phyloP scores from a whole-genome alignment of 2,888 invertebrate genomes.

The Hyalella azteca region DNA sequence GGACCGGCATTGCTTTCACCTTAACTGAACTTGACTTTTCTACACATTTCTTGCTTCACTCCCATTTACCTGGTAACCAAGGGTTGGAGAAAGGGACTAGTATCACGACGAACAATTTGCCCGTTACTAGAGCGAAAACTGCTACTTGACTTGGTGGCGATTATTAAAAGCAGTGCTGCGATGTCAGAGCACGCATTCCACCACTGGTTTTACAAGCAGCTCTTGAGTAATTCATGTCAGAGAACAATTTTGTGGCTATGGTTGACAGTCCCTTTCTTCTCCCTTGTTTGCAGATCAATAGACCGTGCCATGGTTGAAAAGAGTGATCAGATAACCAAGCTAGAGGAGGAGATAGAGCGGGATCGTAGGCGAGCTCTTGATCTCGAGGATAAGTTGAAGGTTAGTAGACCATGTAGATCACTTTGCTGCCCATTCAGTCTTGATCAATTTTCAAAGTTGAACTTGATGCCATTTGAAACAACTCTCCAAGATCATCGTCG shows the following conservation, averaged over 20 bases:
- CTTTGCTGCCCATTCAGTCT: too few species aligned
- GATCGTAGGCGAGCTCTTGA: slow-evolving; percentile 54
- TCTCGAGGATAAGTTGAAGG: slow-evolving; percentile 57
- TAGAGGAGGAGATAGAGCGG: slow-evolving; percentile 58
- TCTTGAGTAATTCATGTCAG: slow-evolving; percentile 4
- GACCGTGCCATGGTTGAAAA: slow-evolving; percentile 58
- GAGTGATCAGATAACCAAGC: slow-evolving; percentile 58
- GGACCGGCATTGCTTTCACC: too few species aligned
- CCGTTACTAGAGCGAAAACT: background rate
- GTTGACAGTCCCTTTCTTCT: slow-evolving; percentile 58
- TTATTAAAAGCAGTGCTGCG: background rate
- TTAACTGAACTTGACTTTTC: too few species aligned
- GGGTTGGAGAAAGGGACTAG: slow-evolving; percentile 59
- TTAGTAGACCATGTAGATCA: slow-evolving; percentile 50
- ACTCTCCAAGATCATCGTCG: background rate
- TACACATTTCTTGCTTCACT: background rate
- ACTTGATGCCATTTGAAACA: background rate
- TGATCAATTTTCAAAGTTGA: too few species aligned
- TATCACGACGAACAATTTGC: slow-evolving; percentile 5
- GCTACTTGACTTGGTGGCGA: background rate
- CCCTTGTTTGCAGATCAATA: slow-evolving; percentile 58
- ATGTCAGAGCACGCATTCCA: background rate
- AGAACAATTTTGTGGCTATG: slow-evolving; percentile 11
- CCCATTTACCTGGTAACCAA: slow-evolving; percentile 49
- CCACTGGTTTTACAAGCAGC: slow-evolving; percentile 3